These are phyloP conservation scores for Drosophila melanica DNA, from an alignment of 1,140 invertebrate species.

Conservation along the genomic window DNA sequence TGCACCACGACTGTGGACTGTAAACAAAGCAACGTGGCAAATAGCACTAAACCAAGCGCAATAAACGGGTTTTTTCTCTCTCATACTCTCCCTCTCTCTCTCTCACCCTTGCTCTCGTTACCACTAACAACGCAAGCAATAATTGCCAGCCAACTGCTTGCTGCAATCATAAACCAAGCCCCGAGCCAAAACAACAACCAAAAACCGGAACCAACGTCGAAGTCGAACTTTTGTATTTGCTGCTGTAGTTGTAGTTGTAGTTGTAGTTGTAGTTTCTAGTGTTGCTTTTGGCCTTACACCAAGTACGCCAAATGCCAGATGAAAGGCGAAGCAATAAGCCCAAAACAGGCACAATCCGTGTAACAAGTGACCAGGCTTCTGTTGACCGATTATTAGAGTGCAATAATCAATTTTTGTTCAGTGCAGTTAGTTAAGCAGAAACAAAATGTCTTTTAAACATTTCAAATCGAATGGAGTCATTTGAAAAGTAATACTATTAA, in stretches of 20 bases:
- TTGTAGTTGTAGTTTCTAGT: not conserved
- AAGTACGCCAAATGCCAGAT: slow-evolving; percentile 49
- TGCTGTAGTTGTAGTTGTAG: not conserved
- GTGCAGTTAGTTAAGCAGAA: too few species aligned
- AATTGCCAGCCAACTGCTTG: slow-evolving; percentile 72
- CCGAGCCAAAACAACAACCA: slow-evolving; percentile 5
- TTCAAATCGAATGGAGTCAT: too few species aligned
- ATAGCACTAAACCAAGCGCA: slow-evolving; percentile 70
- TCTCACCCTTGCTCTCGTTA: not conserved
- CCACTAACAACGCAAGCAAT: slow-evolving; percentile 30
- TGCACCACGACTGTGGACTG: slow-evolving; percentile 37
- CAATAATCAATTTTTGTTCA: too few species aligned
- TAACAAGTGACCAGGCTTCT: slow-evolving; percentile 14
- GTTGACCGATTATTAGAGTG: slow-evolving; percentile 15
- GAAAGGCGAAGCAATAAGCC: slow-evolving; percentile 48
- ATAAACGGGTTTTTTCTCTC: slow-evolving; percentile 30
- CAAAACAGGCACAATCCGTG: slow-evolving; percentile 35
- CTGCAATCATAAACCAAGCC: slow-evolving; percentile 68
- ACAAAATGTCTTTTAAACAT: too few species aligned
- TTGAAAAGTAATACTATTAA: too few species aligned
- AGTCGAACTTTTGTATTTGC: not conserved
- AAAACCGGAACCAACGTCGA: slow-evolving; percentile 14
- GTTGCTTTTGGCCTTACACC: slow-evolving; percentile 4
- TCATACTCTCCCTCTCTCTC: not conserved
- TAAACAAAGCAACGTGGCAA: slow-evolving; percentile 65